These are phyloP conservation scores for Oceanites oceanicus DNA, from an alignment of 2,113 vertebrate genomes.

Conservation along the genomic window DNA sequence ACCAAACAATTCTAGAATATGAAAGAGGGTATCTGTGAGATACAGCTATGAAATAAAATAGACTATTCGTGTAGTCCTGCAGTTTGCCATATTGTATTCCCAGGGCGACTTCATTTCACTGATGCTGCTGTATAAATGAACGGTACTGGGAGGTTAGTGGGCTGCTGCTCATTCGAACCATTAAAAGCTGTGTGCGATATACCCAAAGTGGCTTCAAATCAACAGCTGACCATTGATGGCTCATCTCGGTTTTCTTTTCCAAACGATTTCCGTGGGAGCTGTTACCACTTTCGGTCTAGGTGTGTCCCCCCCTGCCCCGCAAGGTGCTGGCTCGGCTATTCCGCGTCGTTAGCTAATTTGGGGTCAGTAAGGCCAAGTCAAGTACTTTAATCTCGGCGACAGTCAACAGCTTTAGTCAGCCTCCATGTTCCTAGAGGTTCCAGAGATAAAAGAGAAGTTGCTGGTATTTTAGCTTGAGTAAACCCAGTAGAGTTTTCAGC, in stretches of 20 bases:
- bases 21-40: neutral
- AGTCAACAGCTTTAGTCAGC: neutral
- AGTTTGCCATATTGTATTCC: neutral
- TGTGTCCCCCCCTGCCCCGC: neutral
- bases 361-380: neutral
- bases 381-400: neutral
- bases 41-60: neutral
- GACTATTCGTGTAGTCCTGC: neutral
- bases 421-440: neutral
- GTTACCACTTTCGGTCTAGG: neutral
- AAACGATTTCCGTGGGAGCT: neutral
- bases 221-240: fast-evolving
- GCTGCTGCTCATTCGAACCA: neutral
- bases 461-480: neutral
- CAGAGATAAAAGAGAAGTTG: neutral
- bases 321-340: neutral
- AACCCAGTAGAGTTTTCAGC: neutral
- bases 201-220: neutral
- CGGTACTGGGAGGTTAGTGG: neutral
- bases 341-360: neutral
- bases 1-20: neutral
- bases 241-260: fast-evolving
- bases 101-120: neutral
- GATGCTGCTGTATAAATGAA: neutral
- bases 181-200: fast-evolving